Conservation (phyloP, 2,113 vertebrate species). For the Colius striatus region DNA sequence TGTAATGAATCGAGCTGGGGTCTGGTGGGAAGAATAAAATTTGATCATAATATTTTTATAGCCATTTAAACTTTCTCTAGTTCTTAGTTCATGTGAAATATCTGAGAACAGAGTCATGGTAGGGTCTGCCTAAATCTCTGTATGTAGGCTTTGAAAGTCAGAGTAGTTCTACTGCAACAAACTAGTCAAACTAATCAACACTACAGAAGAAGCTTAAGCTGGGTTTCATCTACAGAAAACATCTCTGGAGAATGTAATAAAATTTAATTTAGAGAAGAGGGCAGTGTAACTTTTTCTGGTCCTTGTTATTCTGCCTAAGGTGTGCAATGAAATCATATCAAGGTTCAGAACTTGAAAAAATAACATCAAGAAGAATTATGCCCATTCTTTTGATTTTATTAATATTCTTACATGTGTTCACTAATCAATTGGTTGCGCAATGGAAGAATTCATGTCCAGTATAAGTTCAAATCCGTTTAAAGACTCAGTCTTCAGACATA, state of each 20-base stretch:
- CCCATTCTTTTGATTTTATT: not conserved
- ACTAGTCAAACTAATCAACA: slow-evolving; percentile 16
- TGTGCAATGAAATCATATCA: not conserved
- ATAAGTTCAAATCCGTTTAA: not conserved
- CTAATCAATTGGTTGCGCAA: not conserved
- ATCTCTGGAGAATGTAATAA: not conserved
- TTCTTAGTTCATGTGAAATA: slow-evolving; percentile 6
- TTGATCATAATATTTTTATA: slow-evolving; percentile 14
- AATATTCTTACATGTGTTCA: not conserved
- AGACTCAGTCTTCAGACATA: not conserved
- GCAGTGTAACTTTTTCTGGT: not conserved
- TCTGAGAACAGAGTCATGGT: not conserved
- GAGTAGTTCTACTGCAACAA: not conserved
- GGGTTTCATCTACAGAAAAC: slow-evolving; percentile 1
- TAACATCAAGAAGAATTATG: not conserved
- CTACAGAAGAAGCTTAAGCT: not conserved
- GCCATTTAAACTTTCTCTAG: not conserved
- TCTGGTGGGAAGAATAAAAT: slow-evolving; percentile 6
- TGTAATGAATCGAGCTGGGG: not conserved
- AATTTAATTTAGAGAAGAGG: not conserved
- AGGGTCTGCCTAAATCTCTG: not conserved
- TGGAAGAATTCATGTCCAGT: not conserved
- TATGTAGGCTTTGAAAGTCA: slow-evolving; percentile 11
- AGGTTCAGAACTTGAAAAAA: not conserved
- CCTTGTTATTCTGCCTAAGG: not conserved